Base-by-base conservation (phyloP, 2,113 vertebrate species). In the Pterocles gutturalis region DNA sequence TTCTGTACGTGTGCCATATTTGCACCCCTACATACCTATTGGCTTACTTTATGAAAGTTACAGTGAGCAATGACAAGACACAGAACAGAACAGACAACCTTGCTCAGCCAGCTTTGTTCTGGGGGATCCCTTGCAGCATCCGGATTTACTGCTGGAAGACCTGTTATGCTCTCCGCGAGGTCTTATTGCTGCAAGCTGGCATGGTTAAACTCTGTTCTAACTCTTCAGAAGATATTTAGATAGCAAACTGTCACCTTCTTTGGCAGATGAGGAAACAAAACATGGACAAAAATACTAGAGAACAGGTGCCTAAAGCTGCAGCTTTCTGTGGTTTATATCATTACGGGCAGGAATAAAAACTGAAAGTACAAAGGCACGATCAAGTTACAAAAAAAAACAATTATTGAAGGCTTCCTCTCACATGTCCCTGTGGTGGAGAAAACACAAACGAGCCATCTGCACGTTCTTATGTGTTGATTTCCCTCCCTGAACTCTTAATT, bases 111-210 rank as follows among this genome's bases (percentile, higher is more conserved):
- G 38, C 36, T 61, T 67, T 29, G 60, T 25, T 58, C 21, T 8
- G 25, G 34, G 34, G 77, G 25, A 66, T 10, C 7, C 43, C 34
- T 46, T 36, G 36, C 51, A 24, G 18, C 3, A 21, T 31, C 22
- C 75, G 11, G 15, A 28, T 51, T 14, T 46, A 38, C 8, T 5
- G 28, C 66, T 25, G 43, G 49, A 58, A 82, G 43, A 53, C 17
- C 38, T 34, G 14, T 1, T 19, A 5, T 0, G 4, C 10, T 60
- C 31, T 57, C 43, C 16, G 0, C 1, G 13, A 71, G 24, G n/a
- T 41, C 71, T 54, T 48, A 21, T 0, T 21, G 20, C 19, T 33
- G n/a, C 69, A n/a, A 33, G 43, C 10, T 49, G 28, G 26, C 29
- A 28, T 15, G 54, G 33, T 17, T 43, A 54, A 78, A 11, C 49